Base-by-base conservation (phyloP, 2,113 vertebrate species). In the Podarcis cretensis region DNA sequence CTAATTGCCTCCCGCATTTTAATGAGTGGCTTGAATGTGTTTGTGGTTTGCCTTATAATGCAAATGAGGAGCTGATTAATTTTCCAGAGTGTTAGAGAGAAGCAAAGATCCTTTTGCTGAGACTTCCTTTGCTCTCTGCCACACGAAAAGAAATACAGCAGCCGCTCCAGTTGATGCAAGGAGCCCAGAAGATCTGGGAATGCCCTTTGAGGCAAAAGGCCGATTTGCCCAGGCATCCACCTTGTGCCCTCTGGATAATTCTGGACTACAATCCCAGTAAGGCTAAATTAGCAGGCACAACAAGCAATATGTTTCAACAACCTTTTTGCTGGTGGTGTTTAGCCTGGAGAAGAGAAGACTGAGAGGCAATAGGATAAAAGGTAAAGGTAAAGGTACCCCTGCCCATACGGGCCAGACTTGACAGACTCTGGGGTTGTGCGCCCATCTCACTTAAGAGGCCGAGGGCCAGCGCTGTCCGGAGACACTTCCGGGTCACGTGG, bases 1-100 rank as follows among this genome's bases (percentile, higher is more conserved):
- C 43, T 43, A 9, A 86, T 87, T 91, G 92, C 86, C 85, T 94
- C 32, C 43, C 86, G 23, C 73, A 90, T 69, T 84, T 88, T 65
- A 78, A 86, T 89, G 43, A 89, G 3, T 65, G 69, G 35, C 85
- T 63, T 69, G 90, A 91, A 8, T 40, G 27, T 83, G 13, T 4
- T 78, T 48, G 20, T 78, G 59, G 16, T 30, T 54, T 86, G 74
- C 66, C 84, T 88, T 35, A 25, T 1, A 84, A 83, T 84, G 57
- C 65, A 71, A 54, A 65, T 4, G 63, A 87, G 81, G 86, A 86
- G 65, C 35, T 74, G 63, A 32, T 57, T 0, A n/a, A 66, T 6
- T 86, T 69, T 48, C 63, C 57, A 54, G 86, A 90, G 87, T 83
- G 86, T 83, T 76, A 86, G 81, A 86, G 86, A 30, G 57, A 23